Evolutionary conservation across 2,888 invertebrate genomes (phyloP), one percentile per base, ranked within the genome.

Genomic region (Pediacus dermestoides): DNA sequence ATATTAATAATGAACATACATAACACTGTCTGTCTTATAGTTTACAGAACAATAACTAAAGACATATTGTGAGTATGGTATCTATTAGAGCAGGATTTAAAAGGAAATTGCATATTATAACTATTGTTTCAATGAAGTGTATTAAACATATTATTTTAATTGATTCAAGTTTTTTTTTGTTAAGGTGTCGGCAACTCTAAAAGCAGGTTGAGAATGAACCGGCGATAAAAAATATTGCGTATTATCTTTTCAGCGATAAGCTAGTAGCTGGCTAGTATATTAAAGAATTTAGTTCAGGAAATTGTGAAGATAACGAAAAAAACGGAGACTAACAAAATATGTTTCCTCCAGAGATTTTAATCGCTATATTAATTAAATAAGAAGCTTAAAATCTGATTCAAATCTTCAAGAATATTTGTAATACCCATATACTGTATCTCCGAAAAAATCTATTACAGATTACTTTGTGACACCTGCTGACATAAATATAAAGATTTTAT

Each of bases 1-100:
- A 52, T 52, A 52, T 52, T 52, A 52, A 52, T 52, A 49, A 52
- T 39, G 33, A 32, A 30, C 31, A 39, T 38, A 50, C 49, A n/a
- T 50, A 47, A 45, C 47, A n/a, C n/a, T n/a, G n/a, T 46, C 42
- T 41, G 14, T 18, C 21, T 18, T 18, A 7, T 18, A 18, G n/a
- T 7, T 18, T 18, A 18, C 6, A 6, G 21, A 18, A 18, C 21
- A 18, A 18, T 18, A 18, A n/a, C n/a, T n/a, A n/a, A 18, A 6
- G 21, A 18, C n/a, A 18, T 7, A n/a, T 18, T 18, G 21, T 18
- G n/a, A 18, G 6, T 7, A 18, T n/a, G 6, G n/a, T 18, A 18
- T 7, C 21, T 18, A 18, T 18, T 18, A 18, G 21, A n/a, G 21
- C 6, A 18, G n/a, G 21, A 18, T 18, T 18, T 18, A 18, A 18